Conservation (phyloP, 1,140 invertebrate species). For the Pseudomyrmex gracilis region DNA sequence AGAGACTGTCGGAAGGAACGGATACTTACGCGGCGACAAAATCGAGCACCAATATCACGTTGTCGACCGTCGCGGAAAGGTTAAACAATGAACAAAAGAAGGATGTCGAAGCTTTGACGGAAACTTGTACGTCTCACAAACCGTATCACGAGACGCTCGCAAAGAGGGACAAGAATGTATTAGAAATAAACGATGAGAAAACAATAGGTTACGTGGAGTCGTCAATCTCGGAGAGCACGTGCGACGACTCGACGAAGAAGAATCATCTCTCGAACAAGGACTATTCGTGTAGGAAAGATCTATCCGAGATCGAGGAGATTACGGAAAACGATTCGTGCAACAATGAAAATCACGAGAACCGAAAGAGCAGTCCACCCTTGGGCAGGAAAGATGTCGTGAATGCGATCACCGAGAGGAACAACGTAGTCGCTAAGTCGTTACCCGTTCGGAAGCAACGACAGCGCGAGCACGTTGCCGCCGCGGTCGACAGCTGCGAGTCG, state of each 20-base stretch:
- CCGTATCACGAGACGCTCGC: conserved; percentile 40
- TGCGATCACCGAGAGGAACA: conserved; percentile 49
- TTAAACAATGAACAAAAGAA: not conserved
- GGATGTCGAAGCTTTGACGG: not conserved
- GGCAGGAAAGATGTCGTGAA: conserved; percentile 65
- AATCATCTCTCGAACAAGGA: conserved; percentile 58
- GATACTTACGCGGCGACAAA: not conserved
- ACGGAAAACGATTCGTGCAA: conserved; percentile 68
- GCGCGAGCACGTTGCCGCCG: conserved; percentile 42
- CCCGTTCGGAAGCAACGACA: conserved; percentile 65
- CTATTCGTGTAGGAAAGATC: conserved; percentile 52
- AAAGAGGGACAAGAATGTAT: conserved; percentile 27
- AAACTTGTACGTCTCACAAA: conserved; percentile 48
- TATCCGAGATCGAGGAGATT: conserved; percentile 49
- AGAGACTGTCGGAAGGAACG: not conserved
- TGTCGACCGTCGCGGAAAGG: not conserved
- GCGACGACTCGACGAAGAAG: conserved; percentile 58
- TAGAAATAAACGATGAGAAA: conserved; percentile 24
- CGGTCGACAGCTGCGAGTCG: conserved; percentile 68
- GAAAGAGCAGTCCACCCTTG: conserved; percentile 32
- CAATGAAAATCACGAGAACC: conserved; percentile 73
- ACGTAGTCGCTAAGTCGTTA: conserved; percentile 47
- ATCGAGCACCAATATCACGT: not conserved
- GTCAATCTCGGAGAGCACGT: conserved; percentile 6
- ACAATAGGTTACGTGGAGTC: not conserved